Evolutionary conservation across 2,113 vertebrate species (phyloP), one percentile per base, ranked within the genome.

Genomic region (Dicrurus megarhynchus): DNA sequence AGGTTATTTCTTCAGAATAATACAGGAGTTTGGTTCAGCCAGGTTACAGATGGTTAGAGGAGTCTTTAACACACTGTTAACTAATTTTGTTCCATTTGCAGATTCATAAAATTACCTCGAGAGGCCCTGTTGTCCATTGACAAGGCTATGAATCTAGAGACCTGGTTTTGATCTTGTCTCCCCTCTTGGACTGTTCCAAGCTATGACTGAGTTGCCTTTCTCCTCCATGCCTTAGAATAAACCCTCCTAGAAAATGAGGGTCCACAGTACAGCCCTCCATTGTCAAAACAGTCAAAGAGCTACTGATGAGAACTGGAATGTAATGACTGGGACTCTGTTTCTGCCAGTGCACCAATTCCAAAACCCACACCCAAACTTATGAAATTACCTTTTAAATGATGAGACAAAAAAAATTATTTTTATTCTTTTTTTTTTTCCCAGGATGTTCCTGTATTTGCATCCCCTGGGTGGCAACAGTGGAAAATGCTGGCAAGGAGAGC

Each of bases 381-480:
- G 46, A 87, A 92, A 95, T 78, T 90, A 71, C 76, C 73, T 96
- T 89, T 84, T 73, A 69, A 93, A 93, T 37, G 30, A 86, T 86
- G 82, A 93, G 64, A 75, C 52, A 92, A 70, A 93, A 74, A 92
- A 70, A 93, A 74, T 88, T 0, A 61, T 64, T 75, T 82, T 87
- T 53, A 49, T 61, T 61, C 9, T 53, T 67, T 11, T 56, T 52
- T 46, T 49, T 26, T 24, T 6, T 0, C 16, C 3, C 11, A 46
- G n/a, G 57, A 67, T 67, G 68, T 67, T 92, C 79, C 65, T 84
- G 49, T 37, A 49, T 90, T 94, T 84, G 7, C 0, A 0, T 95
- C 92, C 77, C 92, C 57, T 67, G 95, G 52, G 93, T 83, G 87
- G 57, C 71, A 95, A 83, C 71, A 39, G 69, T 28, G 86, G 76